phyloP scores from a whole-genome alignment of 1,140 invertebrate species.

The Scaptodrosophila lebanonensis region DNA sequence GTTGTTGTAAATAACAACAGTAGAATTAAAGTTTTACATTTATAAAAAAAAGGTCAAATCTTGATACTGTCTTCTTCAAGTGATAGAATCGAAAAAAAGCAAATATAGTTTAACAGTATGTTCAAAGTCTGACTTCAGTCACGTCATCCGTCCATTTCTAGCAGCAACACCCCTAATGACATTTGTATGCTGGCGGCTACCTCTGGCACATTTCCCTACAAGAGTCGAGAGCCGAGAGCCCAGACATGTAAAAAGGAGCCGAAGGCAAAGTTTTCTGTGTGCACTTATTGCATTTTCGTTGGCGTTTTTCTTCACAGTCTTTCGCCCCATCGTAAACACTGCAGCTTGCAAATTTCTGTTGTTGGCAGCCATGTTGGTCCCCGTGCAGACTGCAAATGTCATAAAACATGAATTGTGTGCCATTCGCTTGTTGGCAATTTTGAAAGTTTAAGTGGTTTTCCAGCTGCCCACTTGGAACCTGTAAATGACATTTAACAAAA shows the following conservation, averaged over 20 bases:
- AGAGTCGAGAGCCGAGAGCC: too few relatives aligned
- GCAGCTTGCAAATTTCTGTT: constrained; percentile 25
- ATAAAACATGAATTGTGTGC: constrained; percentile 3
- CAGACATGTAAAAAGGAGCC: too few relatives aligned
- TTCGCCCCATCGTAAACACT: constrained; percentile 10
- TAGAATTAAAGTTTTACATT: too few relatives aligned
- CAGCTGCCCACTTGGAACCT: not conserved
- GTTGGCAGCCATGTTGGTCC: not conserved
- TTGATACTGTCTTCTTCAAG: too few relatives aligned
- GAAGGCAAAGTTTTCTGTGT: too few relatives aligned
- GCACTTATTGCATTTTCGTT: not conserved
- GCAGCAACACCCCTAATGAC: constrained; percentile 52
- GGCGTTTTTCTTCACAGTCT: not conserved
- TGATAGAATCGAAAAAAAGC: too few relatives aligned
- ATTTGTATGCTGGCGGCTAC: constrained; percentile 45
- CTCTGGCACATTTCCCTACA: too few relatives aligned
- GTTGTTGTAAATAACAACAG: too few relatives aligned
- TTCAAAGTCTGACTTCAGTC: too few relatives aligned
- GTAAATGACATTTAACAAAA: constrained; percentile 1
- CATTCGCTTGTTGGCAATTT: not conserved
- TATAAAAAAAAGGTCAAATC: too few relatives aligned
- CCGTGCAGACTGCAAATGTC: not conserved
- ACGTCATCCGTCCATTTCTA: too few relatives aligned
- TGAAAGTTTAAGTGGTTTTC: not conserved
- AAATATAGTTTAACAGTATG: too few relatives aligned